Percentiles rank a stretch among this genome's conserved stretches.
phyloP scores from a whole-genome alignment of 2,113 vertebrate species.

The Sialia sialis region DNA sequence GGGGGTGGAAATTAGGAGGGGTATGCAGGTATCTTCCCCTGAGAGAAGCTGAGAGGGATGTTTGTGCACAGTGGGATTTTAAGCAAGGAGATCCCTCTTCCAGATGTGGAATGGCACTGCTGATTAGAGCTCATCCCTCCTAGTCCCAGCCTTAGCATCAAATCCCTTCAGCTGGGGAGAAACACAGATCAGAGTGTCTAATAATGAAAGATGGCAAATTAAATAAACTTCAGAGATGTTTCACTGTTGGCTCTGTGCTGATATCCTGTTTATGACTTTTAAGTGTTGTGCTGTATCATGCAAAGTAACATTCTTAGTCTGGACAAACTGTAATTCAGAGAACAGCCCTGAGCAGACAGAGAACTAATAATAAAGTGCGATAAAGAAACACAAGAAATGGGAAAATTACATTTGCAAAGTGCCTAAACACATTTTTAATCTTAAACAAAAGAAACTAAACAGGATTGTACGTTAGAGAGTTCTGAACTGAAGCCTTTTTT shows the following conservation, averaged over 20 bases:
- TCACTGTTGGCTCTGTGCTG: background rate
- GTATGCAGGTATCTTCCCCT: fast-evolving
- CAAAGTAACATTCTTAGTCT: background rate
- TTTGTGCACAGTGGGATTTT: background rate
- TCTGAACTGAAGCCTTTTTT: background rate
- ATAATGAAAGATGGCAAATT: background rate
- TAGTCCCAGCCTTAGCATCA: background rate
- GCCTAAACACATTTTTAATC: background rate
- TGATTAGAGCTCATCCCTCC: background rate
- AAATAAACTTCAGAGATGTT: background rate
- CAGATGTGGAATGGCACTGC: background rate
- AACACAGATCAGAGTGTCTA: background rate
- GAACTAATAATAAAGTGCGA: background rate
- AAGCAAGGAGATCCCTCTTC: background rate
- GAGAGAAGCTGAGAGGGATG: background rate
- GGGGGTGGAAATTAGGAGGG: fast-evolving
- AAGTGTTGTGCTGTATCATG: background rate
- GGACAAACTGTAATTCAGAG: background rate
- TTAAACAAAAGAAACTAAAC: background rate
- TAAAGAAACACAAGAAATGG: background rate
- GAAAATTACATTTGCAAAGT: background rate
- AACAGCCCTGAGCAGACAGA: background rate
- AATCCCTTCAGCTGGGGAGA: background rate
- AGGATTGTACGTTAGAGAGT: background rate
- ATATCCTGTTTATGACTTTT: background rate